Evolutionary conservation across 2,113 vertebrate species (phyloP).

Genomic region (Burhinus bistriatus): DNA sequence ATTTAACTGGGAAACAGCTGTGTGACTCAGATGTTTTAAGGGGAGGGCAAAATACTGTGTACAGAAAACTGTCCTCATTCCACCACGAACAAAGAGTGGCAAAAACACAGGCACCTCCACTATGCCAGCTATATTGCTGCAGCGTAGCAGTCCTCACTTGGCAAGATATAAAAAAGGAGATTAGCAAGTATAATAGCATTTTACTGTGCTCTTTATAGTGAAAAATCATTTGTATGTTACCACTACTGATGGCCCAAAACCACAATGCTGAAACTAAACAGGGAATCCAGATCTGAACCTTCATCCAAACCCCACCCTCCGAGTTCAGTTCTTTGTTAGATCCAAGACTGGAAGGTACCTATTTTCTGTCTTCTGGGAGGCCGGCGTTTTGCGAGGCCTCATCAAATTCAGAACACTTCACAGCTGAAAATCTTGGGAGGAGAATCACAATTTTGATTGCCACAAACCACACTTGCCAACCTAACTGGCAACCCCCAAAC

Average conservation of each 20-base stretch:
- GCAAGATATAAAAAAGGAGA: conserved; percentile 57
- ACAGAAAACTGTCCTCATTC: conserved; percentile 33
- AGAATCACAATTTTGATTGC: neutral
- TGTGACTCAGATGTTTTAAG: conserved; percentile 46
- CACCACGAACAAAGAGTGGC: neutral
- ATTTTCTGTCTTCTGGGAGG: conserved; percentile 48
- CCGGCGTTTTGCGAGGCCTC: conserved; percentile 2
- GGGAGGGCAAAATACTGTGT: neutral
- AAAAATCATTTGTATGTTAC: conserved; percentile 56
- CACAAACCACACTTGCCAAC: conserved; percentile 21
- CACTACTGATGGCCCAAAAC: conserved; percentile 47
- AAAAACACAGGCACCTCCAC: conserved; percentile 24
- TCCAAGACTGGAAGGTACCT: conserved; percentile 61
- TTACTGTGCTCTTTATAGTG: conserved; percentile 23
- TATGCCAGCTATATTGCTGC: neutral
- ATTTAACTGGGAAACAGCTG: conserved; percentile 37
- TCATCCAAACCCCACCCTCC: conserved; percentile 54
- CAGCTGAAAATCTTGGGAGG: conserved; percentile 11
- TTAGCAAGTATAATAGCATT: conserved; percentile 60
- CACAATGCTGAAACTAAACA: conserved; percentile 55
- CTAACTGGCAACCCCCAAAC: conserved; percentile 1
- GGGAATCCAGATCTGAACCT: conserved; percentile 31
- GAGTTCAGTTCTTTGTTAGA: conserved; percentile 22
- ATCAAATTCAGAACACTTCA: conserved; percentile 1
- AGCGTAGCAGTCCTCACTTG: neutral